These are phyloP conservation scores for Sebastiscus tertius DNA, from an alignment of 2,797 vertebrate species.

Conservation along the genomic window DNA sequence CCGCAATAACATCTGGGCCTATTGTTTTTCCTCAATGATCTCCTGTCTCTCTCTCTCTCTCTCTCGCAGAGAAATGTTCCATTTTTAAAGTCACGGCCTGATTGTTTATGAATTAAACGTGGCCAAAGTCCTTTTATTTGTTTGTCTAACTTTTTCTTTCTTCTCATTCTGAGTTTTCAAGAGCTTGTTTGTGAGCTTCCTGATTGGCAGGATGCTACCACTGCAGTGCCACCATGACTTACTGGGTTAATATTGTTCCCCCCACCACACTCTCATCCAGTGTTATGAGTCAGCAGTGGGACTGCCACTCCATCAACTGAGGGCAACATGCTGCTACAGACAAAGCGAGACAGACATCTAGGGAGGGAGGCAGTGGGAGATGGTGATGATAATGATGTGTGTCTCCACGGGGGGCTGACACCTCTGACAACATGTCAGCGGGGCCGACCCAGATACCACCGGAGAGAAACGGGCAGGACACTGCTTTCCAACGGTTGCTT, in stretches of 20 bases:
- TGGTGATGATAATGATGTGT: conserved; percentile 69
- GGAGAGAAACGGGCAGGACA: conserved; percentile 36
- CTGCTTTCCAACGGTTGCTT: conserved; percentile 4
- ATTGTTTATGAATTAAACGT: background rate
- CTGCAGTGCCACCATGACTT: conserved; percentile 34
- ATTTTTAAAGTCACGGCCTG: conserved; percentile 7
- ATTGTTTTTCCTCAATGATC: conserved; percentile 46
- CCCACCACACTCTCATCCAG: background rate
- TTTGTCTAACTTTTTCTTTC: conserved; percentile 5
- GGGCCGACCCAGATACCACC: conserved; percentile 55
- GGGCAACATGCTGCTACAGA: conserved; percentile 51
- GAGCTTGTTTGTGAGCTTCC: background rate
- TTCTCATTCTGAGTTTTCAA: background rate
- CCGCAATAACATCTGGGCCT: conserved; percentile 32
- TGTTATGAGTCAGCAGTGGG: conserved; percentile 63
- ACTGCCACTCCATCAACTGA: conserved; percentile 51
- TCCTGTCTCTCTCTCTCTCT: conserved; percentile 20
- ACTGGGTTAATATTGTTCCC: background rate
- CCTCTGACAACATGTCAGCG: conserved; percentile 69
- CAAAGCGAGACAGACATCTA: conserved; percentile 55
- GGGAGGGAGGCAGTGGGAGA: conserved; percentile 49
- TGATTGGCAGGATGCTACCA: conserved; percentile 39
- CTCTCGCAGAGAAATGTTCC: background rate
- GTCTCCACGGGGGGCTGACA: conserved; percentile 59
- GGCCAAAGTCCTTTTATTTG: conserved; percentile 2